These are phyloP conservation scores for Parnassius glacialis DNA, from an alignment of 2,888 invertebrate genomes.

Conservation along the genomic window DNA sequence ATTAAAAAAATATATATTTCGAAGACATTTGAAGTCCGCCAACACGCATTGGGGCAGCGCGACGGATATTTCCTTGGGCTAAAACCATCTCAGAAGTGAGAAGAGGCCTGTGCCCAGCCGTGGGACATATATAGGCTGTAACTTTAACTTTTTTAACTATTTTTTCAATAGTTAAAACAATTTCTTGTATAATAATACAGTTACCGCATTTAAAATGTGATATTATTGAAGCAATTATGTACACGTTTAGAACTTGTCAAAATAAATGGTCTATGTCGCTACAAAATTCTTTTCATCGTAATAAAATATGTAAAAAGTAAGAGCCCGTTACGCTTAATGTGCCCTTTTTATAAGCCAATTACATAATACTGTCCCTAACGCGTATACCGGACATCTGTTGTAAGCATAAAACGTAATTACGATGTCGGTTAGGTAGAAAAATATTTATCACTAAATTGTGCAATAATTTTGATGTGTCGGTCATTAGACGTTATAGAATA, in stretches of 20 bases:
- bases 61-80: too few species aligned
- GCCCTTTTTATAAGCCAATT: constrained; percentile 12
- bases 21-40: too few species aligned
- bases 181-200: neutral
- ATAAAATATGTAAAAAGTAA: constrained; percentile 35
- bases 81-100: too few species aligned
- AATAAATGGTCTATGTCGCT: constrained; percentile 19
- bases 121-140: too few species aligned
- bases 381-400: neutral
- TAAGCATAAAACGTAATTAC: neutral
- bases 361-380: constrained; percentile 17
- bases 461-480: too few species aligned
- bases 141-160: neutral
- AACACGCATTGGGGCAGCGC: too few species aligned
- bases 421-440: neutral
- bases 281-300: constrained; percentile 31
- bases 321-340: constrained; percentile 35
- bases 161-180: neutral
- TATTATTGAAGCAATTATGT: constrained; percentile 25
- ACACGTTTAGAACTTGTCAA: constrained; percentile 28
- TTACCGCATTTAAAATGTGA: constrained; percentile 11
- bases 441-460: neutral
- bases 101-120: too few species aligned
- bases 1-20: too few species aligned
- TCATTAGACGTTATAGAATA: too few species aligned